A percentile compares a stretch with the other conserved stretches of the same genome.
phyloP scores from a whole-genome alignment of 1,140 invertebrate species.

The Panagrolaimus sp. region DNA sequence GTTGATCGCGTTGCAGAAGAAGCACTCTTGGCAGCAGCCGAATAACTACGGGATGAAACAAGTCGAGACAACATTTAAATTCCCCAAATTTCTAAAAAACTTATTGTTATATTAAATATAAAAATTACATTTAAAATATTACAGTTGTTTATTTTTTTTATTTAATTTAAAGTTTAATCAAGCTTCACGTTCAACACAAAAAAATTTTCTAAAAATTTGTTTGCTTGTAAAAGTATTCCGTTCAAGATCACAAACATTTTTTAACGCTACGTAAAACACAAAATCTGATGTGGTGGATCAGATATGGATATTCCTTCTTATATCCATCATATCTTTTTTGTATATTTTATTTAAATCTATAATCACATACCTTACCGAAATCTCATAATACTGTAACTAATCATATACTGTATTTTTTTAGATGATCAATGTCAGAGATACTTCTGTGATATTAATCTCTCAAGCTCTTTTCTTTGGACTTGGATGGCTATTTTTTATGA shows the following conservation, averaged over 20 bases:
- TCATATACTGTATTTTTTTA: neutral
- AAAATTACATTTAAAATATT: too few relatives aligned
- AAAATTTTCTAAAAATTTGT: too few relatives aligned
- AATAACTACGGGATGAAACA: slow-evolving; percentile 9
- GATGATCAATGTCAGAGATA: slow-evolving; percentile 34
- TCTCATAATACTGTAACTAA: neutral
- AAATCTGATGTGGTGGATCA: neutral
- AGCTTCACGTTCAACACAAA: too few relatives aligned
- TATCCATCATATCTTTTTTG: too few relatives aligned
- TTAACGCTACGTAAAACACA: neutral
- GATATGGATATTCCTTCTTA: too few relatives aligned
- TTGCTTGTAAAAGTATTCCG: too few relatives aligned
- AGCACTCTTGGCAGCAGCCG: slow-evolving; percentile 13
- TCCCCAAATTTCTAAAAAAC: too few relatives aligned
- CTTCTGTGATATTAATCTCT: slow-evolving; percentile 30
- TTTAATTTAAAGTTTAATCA: too few relatives aligned
- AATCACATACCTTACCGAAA: too few relatives aligned
- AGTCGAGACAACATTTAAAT: slow-evolving; percentile 3
- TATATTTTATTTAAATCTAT: too few relatives aligned
- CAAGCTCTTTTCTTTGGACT: slow-evolving; percentile 87
- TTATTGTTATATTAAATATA: too few relatives aligned
- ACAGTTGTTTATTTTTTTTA: too few relatives aligned
- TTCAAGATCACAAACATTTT: slow-evolving; percentile 3
- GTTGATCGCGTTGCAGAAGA: slow-evolving; percentile 11
- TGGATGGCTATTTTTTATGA: slow-evolving; percentile 97